Percentiles rank a stretch among this genome's conserved stretches.
These are phyloP conservation scores for Sinocyclocheilus maitianheensis DNA, from an alignment of 2,113 vertebrate species.

Conservation along the genomic window DNA sequence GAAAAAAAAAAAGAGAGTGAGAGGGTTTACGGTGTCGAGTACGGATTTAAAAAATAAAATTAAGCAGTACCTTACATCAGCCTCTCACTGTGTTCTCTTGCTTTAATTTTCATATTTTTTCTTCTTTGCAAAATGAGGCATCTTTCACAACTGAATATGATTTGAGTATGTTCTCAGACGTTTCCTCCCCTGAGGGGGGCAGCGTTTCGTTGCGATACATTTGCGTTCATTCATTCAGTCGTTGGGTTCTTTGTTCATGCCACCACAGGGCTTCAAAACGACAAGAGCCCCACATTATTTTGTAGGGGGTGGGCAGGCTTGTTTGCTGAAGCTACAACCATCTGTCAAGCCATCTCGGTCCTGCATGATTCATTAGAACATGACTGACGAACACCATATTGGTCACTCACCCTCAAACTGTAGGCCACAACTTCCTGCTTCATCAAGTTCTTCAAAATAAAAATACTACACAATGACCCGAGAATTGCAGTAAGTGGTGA, in stretches of 20 bases:
- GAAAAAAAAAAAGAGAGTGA: background rate
- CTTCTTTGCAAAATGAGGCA: background rate
- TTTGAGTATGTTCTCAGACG: background rate
- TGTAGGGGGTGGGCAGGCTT: constrained; percentile 6
- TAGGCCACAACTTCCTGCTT: constrained; percentile 2
- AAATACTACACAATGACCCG: background rate
- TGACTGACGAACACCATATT: constrained; percentile 21
- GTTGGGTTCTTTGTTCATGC: constrained; percentile 3
- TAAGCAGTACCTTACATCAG: background rate
- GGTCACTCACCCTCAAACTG: constrained; percentile 9
- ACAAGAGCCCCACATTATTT: constrained; percentile 15
- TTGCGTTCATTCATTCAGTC: background rate
- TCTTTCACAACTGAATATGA: background rate
- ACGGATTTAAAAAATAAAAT: background rate
- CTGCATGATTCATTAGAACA: constrained; percentile 28
- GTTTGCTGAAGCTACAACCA: constrained; percentile 25
- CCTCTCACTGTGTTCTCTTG: background rate
- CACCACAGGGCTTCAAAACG: background rate
- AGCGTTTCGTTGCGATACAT: background rate
- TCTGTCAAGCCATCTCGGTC: constrained; percentile 28
- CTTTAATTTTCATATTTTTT: background rate
- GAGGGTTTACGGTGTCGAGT: background rate
- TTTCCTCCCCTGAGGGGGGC: constrained; percentile 6
- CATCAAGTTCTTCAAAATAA: background rate
- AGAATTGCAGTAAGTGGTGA: background rate